phyloP scores from a whole-genome alignment of 2,797 vertebrate genomes.

The Amazona finschi region DNA sequence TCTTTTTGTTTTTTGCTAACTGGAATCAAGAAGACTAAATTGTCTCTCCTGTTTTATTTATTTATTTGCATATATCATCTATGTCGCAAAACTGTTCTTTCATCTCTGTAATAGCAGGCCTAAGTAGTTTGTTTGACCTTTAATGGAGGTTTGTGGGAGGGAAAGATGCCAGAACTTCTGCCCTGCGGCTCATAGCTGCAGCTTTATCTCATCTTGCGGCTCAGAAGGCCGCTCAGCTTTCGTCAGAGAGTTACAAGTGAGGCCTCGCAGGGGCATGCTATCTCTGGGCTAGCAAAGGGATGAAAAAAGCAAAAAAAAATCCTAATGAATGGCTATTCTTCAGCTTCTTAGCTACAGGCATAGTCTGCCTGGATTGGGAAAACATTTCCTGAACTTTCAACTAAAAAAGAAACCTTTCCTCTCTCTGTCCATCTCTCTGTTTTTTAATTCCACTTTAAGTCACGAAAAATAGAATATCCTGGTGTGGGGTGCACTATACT shows the following conservation, averaged over 20 bases:
- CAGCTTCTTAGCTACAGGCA: neutral
- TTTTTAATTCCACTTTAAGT: neutral
- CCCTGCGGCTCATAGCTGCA: conserved; percentile 4
- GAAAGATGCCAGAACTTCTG: conserved; percentile 30
- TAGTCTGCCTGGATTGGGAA: neutral
- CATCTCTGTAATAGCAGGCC: neutral
- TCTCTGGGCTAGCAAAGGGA: neutral
- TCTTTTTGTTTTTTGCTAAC: neutral
- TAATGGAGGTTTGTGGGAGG: conserved; percentile 10
- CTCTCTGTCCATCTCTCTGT: neutral
- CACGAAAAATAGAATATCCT: neutral
- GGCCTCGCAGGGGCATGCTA: neutral
- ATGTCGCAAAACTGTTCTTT: neutral
- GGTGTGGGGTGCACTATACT: neutral
- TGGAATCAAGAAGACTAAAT: neutral
- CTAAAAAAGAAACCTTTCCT: neutral
- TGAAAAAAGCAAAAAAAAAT: conserved; percentile 14
- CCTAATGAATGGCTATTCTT: conserved; percentile 2
- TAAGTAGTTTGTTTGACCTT: conserved; percentile 39
- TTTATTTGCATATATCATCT: neutral
- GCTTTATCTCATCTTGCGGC: conserved; percentile 51
- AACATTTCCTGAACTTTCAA: neutral
- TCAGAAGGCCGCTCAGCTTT: conserved; percentile 24
- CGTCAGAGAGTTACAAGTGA: conserved; percentile 30
- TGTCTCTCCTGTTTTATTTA: neutral